Evolutionary conservation across 2,888 invertebrate species (phyloP).

Genomic region (Drepanosiphum platanoidis): DNA sequence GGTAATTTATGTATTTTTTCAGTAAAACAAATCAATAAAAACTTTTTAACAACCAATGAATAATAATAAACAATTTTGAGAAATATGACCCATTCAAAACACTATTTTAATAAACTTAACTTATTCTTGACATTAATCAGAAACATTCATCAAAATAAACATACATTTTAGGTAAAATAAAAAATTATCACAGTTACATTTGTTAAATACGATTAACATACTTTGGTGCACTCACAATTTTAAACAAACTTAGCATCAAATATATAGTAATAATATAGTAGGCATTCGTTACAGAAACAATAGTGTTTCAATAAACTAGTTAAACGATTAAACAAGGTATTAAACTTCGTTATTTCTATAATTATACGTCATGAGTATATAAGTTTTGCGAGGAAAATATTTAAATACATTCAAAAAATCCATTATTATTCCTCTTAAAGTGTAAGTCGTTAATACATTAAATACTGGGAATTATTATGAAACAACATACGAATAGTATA

Average conservation of each 20-base stretch:
- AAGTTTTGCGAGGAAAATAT: too few relatives aligned
- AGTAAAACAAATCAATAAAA: not conserved
- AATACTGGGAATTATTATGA: too few relatives aligned
- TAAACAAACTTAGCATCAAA: slow-evolving; percentile 43
- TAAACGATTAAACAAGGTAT: too few relatives aligned
- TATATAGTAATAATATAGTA: not conserved
- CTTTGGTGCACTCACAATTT: slow-evolving; percentile 34
- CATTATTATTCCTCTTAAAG: too few relatives aligned
- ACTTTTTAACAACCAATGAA: not conserved
- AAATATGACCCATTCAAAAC: slow-evolving; percentile 4
- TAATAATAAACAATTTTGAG: not conserved
- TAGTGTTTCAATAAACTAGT: not conserved
- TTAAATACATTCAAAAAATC: not conserved
- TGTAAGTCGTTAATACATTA: too few relatives aligned
- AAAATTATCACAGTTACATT: slow-evolving; percentile 54
- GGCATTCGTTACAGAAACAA: not conserved
- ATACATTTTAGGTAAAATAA: slow-evolving; percentile 33
- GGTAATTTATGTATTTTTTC: not conserved
- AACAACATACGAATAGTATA: too few relatives aligned
- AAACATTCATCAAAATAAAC: slow-evolving; percentile 15
- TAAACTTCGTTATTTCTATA: not conserved
- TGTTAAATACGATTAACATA: slow-evolving; percentile 51
- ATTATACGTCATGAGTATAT: not conserved
- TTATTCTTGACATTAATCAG: slow-evolving; percentile 4
- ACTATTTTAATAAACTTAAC: slow-evolving; percentile 30